Conservation (phyloP, 2,888 invertebrate genomes). For the Alloplasta piceator region DNA sequence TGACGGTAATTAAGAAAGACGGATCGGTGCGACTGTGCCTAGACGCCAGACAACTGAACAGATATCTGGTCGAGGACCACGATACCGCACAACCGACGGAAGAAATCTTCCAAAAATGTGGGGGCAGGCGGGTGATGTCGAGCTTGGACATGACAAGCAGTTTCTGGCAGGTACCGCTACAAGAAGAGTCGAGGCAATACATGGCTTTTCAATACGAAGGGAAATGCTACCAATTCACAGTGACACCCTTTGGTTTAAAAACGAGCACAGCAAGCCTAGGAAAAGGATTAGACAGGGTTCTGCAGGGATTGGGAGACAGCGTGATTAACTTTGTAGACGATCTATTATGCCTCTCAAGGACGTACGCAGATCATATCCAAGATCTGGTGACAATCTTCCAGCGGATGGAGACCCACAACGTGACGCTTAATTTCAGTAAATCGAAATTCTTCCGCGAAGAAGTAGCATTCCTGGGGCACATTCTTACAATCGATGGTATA, state of each 20-base stretch:
- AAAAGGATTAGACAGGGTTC: conserved; percentile 11
- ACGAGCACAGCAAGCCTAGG: background rate
- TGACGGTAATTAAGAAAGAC: conserved; percentile 17
- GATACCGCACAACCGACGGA: background rate
- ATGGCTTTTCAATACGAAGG: background rate
- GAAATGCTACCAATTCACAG: background rate
- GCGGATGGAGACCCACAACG: conserved; percentile 47
- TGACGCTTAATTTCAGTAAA: conserved; percentile 67
- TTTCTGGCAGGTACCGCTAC: conserved; percentile 8
- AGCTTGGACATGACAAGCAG: conserved; percentile 24
- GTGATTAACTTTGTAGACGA: conserved; percentile 44
- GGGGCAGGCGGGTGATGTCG: background rate
- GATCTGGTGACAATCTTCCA: conserved; percentile 61
- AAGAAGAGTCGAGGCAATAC: background rate
- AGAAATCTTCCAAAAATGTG: conserved; percentile 9
- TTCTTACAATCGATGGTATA: conserved; percentile 63
- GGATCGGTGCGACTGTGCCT: background rate
- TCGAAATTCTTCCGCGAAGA: conserved; percentile 64
- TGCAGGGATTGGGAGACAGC: background rate
- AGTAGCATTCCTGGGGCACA: conserved; percentile 69
- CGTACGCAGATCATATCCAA: background rate
- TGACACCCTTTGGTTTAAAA: too few relatives aligned
- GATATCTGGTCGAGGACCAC: background rate
- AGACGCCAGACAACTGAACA: conserved; percentile 3
- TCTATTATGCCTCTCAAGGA: conserved; percentile 21